phyloP scores from a whole-genome alignment of 2,113 vertebrate genomes.

The Corapipo altera region DNA sequence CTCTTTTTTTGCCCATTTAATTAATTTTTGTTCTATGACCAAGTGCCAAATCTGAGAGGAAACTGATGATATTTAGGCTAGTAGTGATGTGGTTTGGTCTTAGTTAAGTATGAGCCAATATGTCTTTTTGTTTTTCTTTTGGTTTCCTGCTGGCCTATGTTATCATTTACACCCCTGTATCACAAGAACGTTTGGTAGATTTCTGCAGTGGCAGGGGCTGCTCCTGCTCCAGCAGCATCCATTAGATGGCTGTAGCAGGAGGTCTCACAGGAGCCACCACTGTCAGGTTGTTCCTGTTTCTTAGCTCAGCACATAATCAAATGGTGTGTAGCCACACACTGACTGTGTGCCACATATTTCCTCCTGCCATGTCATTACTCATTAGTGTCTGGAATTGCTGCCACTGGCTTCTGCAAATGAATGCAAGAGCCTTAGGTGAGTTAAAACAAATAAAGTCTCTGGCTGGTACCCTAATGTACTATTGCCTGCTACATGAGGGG shows the following conservation, averaged over 20 bases:
- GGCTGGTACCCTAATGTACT: not conserved
- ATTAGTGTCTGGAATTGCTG: slow-evolving; percentile 7
- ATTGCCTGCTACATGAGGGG: not conserved
- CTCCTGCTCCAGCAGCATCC: not conserved
- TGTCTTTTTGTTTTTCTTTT: not conserved
- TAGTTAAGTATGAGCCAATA: not conserved
- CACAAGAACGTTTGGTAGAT: fast-evolving
- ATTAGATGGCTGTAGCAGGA: not conserved
- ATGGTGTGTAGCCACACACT: not conserved
- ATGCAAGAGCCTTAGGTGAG: not conserved
- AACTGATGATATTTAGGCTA: not conserved
- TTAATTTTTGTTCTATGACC: not conserved
- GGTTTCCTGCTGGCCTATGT: not conserved
- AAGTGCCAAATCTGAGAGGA: not conserved
- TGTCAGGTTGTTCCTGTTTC: not conserved
- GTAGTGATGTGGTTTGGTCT: not conserved
- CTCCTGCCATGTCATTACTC: slow-evolving; percentile 32
- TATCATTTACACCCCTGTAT: not conserved
- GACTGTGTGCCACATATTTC: not conserved
- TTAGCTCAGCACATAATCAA: not conserved
- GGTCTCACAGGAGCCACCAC: not conserved
- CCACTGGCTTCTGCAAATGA: not conserved
- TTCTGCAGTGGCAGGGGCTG: fast-evolving
- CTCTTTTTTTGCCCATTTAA: not conserved
- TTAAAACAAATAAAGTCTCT: slow-evolving; percentile 36